Conservation (phyloP, 2,113 vertebrate species). For the Pongo pygmaeus region DNA sequence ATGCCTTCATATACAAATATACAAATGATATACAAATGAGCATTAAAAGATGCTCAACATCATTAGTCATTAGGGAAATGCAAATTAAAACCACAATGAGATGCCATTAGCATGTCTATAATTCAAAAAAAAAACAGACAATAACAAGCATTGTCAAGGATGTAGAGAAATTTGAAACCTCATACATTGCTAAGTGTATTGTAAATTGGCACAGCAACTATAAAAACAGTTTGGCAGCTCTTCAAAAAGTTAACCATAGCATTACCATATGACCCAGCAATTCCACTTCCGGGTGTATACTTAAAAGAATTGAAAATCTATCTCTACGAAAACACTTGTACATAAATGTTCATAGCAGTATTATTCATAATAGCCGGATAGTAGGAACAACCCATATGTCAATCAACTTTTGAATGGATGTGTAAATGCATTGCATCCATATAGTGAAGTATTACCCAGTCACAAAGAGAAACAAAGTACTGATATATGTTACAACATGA, state of each 20-base stretch:
- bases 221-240: background rate
- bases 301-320: background rate
- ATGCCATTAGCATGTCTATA: background rate
- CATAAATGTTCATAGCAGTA: background rate
- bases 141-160: background rate
- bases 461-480: background rate
- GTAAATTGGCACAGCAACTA: background rate
- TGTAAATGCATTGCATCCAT: background rate
- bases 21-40: background rate
- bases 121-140: background rate
- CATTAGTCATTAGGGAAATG: background rate
- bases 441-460: background rate
- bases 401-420: background rate
- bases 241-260: background rate
- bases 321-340: background rate
- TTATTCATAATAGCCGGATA: background rate
- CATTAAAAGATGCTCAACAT: background rate
- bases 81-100: background rate
- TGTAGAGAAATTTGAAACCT: background rate
- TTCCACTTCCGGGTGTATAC: background rate
- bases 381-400: background rate
- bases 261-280: background rate
- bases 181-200: background rate
- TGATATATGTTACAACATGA: background rate
- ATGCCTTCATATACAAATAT: slow-evolving; percentile 14